Base-by-base conservation (phyloP, 1,140 invertebrate genomes). In the Euglossa dilemma region DNA sequence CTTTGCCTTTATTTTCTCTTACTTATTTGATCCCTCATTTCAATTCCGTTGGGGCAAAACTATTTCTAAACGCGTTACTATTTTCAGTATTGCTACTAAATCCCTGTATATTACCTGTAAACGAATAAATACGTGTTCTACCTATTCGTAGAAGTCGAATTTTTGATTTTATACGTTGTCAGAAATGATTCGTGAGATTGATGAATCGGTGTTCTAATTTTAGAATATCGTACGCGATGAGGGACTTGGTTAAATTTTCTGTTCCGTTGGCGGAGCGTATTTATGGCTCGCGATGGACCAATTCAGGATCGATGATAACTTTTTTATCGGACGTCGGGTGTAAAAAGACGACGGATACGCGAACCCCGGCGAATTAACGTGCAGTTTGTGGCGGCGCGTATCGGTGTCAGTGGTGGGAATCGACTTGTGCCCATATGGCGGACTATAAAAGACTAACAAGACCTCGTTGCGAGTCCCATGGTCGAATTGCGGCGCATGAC, bases 401-500 rank as follows among this genome's bases (percentile, higher is more conserved):
- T 83, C 73, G 14, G 74, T 78, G 52, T 66, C 72, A 76, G 61
- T 69, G 86, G 87, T 81, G 85, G 85, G 89, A 87, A 90, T 84
- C 66, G 61, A 74, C 66, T 86, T 78, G 59, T 85, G 28, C 11
- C 86, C 74, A 75, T 45, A 63, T 85, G 66, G 78, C 81, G 73
- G 59, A 85, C 72, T 83, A 72, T 83, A 87, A 89, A 89, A 84
- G 84, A 85, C 80, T 89, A 91, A 90, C 72, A 76, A 89, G 88
- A 79, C 80, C 88, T 91, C 83, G 78, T 87, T 85, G 80, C 72
- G 85, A 85, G 69, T 89, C 83, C 78, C 90, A 87, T 87, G 77
- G 73, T 87, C 86, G 88, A 90, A 80, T 80, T 79, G 80, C 75
- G 78, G 45, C 67, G 80, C 69, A 80, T 93, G 92, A 93, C 91